A percentile compares a stretch with the other conserved stretches of the same genome.
Conservation (phyloP, 1,140 invertebrate genomes). For the Oscheius sp. region DNA sequence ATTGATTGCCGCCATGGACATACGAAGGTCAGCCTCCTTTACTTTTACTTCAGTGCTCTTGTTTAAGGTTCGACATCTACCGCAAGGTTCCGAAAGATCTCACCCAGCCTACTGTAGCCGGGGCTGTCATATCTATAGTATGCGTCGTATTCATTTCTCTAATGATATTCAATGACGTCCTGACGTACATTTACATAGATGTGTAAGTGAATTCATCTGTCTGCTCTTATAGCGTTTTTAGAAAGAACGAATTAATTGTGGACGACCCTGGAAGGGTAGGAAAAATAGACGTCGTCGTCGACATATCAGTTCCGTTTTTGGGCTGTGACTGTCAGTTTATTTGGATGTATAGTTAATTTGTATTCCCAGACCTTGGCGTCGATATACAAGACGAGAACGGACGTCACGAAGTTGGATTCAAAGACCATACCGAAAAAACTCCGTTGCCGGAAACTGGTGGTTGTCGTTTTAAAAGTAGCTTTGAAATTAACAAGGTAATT, state of each 20-base stretch:
- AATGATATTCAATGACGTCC: conserved; percentile 67
- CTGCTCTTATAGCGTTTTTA: conserved; percentile 49
- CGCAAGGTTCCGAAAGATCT: conserved; percentile 70
- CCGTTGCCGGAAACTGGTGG: conserved; percentile 63
- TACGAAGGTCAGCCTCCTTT: neutral
- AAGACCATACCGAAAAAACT: conserved; percentile 67
- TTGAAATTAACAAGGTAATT: conserved; percentile 68
- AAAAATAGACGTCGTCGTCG: conserved; percentile 66
- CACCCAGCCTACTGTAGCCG: conserved; percentile 69
- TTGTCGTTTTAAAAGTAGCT: conserved; percentile 67
- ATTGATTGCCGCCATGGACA: conserved; percentile 13
- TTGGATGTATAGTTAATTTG: neutral
- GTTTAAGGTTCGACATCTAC: conserved; percentile 68
- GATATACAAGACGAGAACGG: conserved; percentile 72
- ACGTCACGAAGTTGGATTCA: conserved; percentile 70
- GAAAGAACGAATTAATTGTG: conserved; percentile 68
- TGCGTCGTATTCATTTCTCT: conserved; percentile 67
- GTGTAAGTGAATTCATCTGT: conserved; percentile 64
- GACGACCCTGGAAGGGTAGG: conserved; percentile 66
- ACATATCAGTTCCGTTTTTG: conserved; percentile 65
- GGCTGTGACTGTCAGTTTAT: conserved; percentile 66
- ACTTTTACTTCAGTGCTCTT: neutral
- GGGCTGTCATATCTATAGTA: conserved; percentile 68
- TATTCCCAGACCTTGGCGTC: conserved; percentile 66
- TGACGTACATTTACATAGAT: conserved; percentile 66